Evolutionary conservation across 2,888 invertebrate species (phyloP), one percentile per base, ranked within the genome.

Genomic region (Sarcophaga carnaria): DNA sequence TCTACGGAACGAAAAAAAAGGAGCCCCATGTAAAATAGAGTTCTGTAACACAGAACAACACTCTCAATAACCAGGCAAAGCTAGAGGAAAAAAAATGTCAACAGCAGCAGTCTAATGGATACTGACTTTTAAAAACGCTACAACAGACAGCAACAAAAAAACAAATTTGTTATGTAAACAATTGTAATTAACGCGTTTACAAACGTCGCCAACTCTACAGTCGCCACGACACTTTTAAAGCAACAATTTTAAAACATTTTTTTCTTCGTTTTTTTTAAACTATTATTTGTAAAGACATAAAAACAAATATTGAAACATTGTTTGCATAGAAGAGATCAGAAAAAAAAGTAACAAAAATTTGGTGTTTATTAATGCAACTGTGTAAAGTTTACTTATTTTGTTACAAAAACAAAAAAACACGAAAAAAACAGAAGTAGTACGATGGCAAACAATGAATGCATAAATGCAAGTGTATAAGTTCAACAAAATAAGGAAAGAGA

Each of bases 131-230:
- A 17, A 17, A 54, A 14, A 54, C 17, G 17, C 17, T 14, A 11
- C 4, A 49, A 12, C 12, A 49, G 8, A 49, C 12, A 14, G 54
- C 14, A 49, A 17, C 17, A 54, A 4, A 14, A 54, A 12, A 54
- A 54, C 54, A 54, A 47, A 47, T 45, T 45, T 20, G 37, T 37
- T 37, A 37, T 59, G 62, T 60, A 76, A 85, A 80, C 84, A 85
- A 71, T 71, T 85, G 81, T 84, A 87, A 87, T 87, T 87, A 87
- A 87, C 87, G 87, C 81, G 81, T 84, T 84, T 63, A 62, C 49
- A 59, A 85, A 82, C 76, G 87, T 79, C 87, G 87, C 87, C 87
- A 84, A 82, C 79, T 54, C 5, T 84, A 76, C 79, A 84, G 87
- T 84, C 87, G 87, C 84, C 87, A 54, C 54, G 54, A 12, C 54